Conservation (phyloP, 1,140 invertebrate genomes). For the Trypoxylus dichotomus region DNA sequence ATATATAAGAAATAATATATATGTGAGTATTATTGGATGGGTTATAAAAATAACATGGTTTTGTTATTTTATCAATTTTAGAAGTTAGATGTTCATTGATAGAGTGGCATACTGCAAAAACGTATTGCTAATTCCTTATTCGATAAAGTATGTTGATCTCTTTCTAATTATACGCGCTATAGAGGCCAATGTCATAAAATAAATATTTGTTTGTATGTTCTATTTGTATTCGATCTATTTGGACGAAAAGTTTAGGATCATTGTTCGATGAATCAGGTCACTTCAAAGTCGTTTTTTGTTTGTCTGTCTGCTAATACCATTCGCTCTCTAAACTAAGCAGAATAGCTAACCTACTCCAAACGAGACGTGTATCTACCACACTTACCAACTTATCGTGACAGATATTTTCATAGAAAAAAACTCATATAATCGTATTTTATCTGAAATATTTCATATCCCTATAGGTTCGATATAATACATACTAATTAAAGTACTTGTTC, state of each 20-base stretch:
- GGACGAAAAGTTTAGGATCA: background rate
- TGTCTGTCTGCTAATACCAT: background rate
- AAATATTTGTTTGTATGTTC: background rate
- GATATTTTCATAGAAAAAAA: too few relatives aligned
- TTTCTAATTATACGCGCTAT: background rate
- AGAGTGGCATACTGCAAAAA: too few relatives aligned
- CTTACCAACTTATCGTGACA: too few relatives aligned
- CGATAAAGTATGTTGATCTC: background rate
- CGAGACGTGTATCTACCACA: background rate
- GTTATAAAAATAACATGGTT: too few relatives aligned
- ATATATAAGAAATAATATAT: too few relatives aligned
- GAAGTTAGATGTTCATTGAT: too few relatives aligned
- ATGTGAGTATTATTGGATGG: too few relatives aligned
- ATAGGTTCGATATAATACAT: too few relatives aligned
- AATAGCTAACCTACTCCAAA: background rate
- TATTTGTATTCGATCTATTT: background rate
- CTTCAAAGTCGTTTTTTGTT: constrained; percentile 24
- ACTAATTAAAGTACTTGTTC: too few relatives aligned
- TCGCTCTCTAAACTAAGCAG: background rate
- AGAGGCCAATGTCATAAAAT: background rate
- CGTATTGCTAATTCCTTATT: background rate
- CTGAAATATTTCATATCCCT: too few relatives aligned
- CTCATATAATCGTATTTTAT: too few relatives aligned
- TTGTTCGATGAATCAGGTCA: constrained; percentile 13
- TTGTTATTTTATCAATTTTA: too few relatives aligned